Evolutionary conservation across 2,888 invertebrate genomes (phyloP).

Genomic region (Machimus rusticus): DNA sequence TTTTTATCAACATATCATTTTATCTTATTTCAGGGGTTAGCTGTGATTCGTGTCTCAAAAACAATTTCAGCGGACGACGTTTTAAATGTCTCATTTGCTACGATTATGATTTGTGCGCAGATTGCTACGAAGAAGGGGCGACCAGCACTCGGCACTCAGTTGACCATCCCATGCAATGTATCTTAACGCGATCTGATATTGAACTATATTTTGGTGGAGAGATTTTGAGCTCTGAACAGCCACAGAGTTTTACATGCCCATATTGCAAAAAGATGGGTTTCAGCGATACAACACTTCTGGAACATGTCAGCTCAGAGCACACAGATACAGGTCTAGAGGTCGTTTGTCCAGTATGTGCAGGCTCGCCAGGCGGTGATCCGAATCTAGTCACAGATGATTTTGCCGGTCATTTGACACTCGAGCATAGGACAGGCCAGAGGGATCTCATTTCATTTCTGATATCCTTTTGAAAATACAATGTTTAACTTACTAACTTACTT

Average conservation of each 20-base stretch:
- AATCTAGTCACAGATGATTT: conserved; percentile 98
- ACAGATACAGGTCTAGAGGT: conserved; percentile 91
- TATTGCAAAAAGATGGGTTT: conserved; percentile 97
- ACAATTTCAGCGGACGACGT: conserved; percentile 95
- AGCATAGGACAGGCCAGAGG: conserved; percentile 88
- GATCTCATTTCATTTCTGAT: conserved; percentile 91
- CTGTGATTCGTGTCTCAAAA: conserved; percentile 99
- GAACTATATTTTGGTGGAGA: conserved; percentile 97
- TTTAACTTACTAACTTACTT: neutral
- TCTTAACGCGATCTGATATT: conserved; percentile 95
- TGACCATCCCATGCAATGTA: conserved; percentile 99
- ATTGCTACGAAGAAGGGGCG: conserved; percentile 92
- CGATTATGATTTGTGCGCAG: conserved; percentile 98
- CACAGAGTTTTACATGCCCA: conserved; percentile 96
- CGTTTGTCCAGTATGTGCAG: conserved; percentile 97
- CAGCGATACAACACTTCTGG: conserved; percentile 89
- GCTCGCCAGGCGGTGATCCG: conserved; percentile 95
- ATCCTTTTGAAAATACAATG: conserved; percentile 67
- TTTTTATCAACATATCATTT: neutral
- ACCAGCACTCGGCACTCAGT: conserved; percentile 91
- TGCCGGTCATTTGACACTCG: conserved; percentile 92
- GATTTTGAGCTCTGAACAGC: conserved; percentile 87
- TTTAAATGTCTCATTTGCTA: conserved; percentile 99
- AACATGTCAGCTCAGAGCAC: conserved; percentile 91
- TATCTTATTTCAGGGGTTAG: conserved; percentile 83